These are phyloP conservation scores for Phyto melanocephala DNA, from an alignment of 2,888 invertebrate species.

Conservation along the genomic window DNA sequence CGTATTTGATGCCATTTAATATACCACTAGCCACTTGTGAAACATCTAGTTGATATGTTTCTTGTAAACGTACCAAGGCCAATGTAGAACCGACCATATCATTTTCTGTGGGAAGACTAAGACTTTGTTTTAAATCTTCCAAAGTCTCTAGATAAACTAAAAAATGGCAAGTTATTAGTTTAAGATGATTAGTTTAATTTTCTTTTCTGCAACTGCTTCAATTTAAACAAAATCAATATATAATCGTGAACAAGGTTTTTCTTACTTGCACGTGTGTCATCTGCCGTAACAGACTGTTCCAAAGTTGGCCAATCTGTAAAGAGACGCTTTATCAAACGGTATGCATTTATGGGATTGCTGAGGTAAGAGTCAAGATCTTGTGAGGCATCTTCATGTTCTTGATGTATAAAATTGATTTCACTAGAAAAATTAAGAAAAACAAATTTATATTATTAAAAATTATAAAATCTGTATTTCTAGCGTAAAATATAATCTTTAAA, in stretches of 20 bases:
- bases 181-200: too few species aligned
- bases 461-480: too few species aligned
- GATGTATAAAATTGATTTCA: constrained; percentile 83
- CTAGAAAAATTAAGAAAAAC: constrained; percentile 63
- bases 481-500: too few species aligned
- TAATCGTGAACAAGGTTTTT: too few species aligned
- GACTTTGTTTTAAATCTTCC: constrained; percentile 83
- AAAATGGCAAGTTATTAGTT: too few species aligned
- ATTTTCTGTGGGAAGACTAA: constrained; percentile 93
- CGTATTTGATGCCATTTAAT: constrained; percentile 91
- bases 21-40: constrained; percentile 91
- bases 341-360: constrained; percentile 96
- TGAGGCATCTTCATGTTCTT: constrained; percentile 87
- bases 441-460: too few species aligned
- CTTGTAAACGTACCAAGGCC: constrained; percentile 94
- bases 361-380: constrained; percentile 89
- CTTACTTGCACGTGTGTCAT: constrained; percentile 80
- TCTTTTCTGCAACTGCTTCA: too few species aligned
- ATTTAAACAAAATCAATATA: too few species aligned
- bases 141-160: constrained; percentile 87
- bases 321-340: constrained; percentile 93
- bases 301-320: constrained; percentile 93
- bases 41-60: constrained; percentile 94
- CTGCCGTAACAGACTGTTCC: constrained; percentile 85
- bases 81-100: constrained; percentile 96